Base-by-base conservation (phyloP, 2,888 invertebrate species). In the Siphlonurus alternatus region DNA sequence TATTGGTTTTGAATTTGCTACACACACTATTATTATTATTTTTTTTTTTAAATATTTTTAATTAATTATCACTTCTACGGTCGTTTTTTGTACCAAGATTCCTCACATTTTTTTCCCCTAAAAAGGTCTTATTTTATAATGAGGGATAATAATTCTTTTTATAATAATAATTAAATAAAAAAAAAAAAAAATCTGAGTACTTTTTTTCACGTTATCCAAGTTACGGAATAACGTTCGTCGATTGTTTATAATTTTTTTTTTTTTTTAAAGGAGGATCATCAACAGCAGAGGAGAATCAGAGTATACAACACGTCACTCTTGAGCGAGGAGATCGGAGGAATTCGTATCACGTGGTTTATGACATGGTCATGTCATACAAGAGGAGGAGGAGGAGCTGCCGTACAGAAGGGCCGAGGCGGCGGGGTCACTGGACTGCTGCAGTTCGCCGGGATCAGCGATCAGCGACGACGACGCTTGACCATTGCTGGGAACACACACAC, bases 291-390 rank as follows among this genome's bases (percentile, higher is more conserved):
- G n/a, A n/a, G n/a, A n/a, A n/a, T n/a, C n/a, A 15, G 38, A 38
- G 38, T 38, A 38, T 22, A 22, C n/a, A 56, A 56, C 56, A 56
- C 56, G 56, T 56, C 56, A 56, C 56, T 56, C 7, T n/a, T 10
- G 56, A 5, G 56, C 56, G 56, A 56, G 56, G 56, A 56, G 56
- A 56, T 56, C 56, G 56, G 56, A 56, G 56, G 56, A 56, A 56
- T 18, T 56, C 56, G 56, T 56, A 56, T 56, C 56, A 56, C 56
- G 56, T 56, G 56, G 38, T 15, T 38, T 38, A 38, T 5, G 38
- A 10, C 15, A 15, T 10, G 38, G 38, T 38, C 38, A 38, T 5
- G 38, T 38, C 38, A 38, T n/a, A n/a, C n/a, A n/a, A n/a, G n/a
- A n/a, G n/a, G n/a, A n/a, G n/a, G n/a, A n/a, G n/a, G n/a, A n/a